Evolutionary conservation across 1,140 invertebrate species (phyloP), one percentile per base, ranked within the genome.

Genomic region (Rhagoletis pomonella): DNA sequence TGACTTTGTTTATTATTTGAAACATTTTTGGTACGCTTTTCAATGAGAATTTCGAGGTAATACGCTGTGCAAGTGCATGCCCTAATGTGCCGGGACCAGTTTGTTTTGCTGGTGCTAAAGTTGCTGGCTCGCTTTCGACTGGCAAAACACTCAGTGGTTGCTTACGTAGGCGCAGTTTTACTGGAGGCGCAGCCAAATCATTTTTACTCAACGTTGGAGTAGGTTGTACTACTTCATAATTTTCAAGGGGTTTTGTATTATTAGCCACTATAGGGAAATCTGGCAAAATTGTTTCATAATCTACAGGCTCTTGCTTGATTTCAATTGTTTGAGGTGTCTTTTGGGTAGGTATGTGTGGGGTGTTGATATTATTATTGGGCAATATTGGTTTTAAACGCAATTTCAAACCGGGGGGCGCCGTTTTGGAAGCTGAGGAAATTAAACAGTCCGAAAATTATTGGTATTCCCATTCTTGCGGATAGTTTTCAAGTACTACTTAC

Each of bases 11-110:
- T 55, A n/a, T 17, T 81, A 81, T 14, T 7, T 81, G 44, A 55
- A 81, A 81, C n/a, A 55, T 55, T 17, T 81, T 81, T 55, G 73
- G 73, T 6, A 81, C 47, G 55, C 47, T 81, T 81, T 81, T 81
- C 14, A 81, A 42, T 5, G 73, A 55, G 47, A 81, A 81, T 81
- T 81, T 81, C 2, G 73, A 50, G 47, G 47, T 81, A 19, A 81
- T 81, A 9, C 73, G 73, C 47, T 55, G 47, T 19, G 73, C 73
- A 7, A 81, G 47, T 10, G 19, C 4, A 10, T 81, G 73, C 7
- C 73, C 47, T n/a, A 81, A 81, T 14, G 73, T 12, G 19, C 55
- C 44, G 44, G 47, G 4, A 19, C 7, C 55, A 19, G 9, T 1
- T 81, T 81, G 47, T 12, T 19, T 14, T 1, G 7, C 17, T 50